Evolutionary conservation across 2,797 vertebrate genomes (phyloP), one percentile per base, ranked within the genome.

Genomic region (Pyrrhura leucotis): DNA sequence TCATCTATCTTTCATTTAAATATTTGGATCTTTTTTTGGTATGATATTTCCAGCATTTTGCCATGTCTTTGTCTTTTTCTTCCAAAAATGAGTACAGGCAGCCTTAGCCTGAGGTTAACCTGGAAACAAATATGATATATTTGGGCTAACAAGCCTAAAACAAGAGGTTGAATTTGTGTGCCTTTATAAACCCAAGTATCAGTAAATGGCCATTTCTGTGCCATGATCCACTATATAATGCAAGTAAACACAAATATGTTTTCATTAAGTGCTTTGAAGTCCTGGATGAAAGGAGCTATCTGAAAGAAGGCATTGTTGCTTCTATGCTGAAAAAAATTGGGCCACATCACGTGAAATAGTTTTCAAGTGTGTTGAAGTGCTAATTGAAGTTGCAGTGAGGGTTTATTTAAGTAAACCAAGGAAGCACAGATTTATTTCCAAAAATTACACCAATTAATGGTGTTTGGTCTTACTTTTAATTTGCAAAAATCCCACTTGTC

Each of bases 231-330:
- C 84, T 84, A 76, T 33, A 28, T 51, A 87, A 82, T 29, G 39
- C 66, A 92, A 93, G 69, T 74, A 93, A 86, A 62, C 59, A 77
- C 28, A 88, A 94, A 47, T 31, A 17, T 35, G 20, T 45, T 94
- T 89, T 94, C 56, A 79, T 93, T 67, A 71, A 61, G 21, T 83
- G 18, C 65, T 96, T 93, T 94, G 90, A 94, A 94, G 92, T 95
- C 84, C 37, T 63, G 67, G 84, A 93, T 93, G 86, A 95, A 95
- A 92, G 42, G 35, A 79, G 39, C 0, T 7, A 68, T 66, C 66
- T 76, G 50, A 95, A 91, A 78, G 50, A 62, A 69, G 4, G 21
- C 33, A 90, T 67, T 94, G 51, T 86, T 83, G 3, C 42, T 78
- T 88, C n/a, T 62, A 0, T 28, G 7, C 26, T 56, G 62, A 50